These are phyloP conservation scores for Clytia hemisphaerica DNA, from an alignment of 30 jellyfish, hydroid and myxozoan species.

Conservation along the genomic window DNA sequence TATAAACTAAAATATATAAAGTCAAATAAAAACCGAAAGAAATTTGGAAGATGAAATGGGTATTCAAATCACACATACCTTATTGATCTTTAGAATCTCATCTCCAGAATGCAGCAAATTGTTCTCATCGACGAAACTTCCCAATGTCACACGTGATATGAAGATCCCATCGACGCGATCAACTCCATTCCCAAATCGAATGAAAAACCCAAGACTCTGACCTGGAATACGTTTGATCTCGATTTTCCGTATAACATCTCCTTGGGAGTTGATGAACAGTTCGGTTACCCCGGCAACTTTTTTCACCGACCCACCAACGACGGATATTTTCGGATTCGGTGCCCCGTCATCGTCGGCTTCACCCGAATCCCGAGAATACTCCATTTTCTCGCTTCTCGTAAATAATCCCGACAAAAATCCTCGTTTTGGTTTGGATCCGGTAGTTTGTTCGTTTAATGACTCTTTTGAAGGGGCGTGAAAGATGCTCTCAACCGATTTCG, in stretches of 20 bases:
- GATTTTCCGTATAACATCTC: conserved; percentile 64
- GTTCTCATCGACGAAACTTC: conserved; percentile 66
- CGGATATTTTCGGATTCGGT: background rate
- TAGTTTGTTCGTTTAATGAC: background rate
- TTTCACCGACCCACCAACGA: conserved; percentile 40
- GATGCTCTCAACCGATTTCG: conserved; percentile 24
- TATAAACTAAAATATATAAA: too few species aligned
- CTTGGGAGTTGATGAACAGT: conserved; percentile 52
- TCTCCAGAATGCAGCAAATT: conserved; percentile 84
- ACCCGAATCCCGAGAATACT: background rate
- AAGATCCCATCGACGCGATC: conserved; percentile 78
- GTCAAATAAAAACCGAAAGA: too few species aligned
- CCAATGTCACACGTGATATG: conserved; percentile 85
- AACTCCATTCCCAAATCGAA: conserved; percentile 80
- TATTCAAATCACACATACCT: too few species aligned
- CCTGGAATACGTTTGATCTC: conserved; percentile 81
- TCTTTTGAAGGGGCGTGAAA: conserved; percentile 21
- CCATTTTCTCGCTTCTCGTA: conserved; percentile 1
- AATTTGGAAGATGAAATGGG: too few species aligned
- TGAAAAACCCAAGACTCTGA: conserved; percentile 76
- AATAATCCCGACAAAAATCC: background rate
- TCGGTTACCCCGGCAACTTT: conserved; percentile 68
- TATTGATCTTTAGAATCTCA: conserved; percentile 69
- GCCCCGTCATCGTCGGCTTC: conserved; percentile 7
- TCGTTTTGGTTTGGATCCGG: background rate